Base-by-base conservation (phyloP, 1,140 invertebrate species). In the Euura lappo region DNA sequence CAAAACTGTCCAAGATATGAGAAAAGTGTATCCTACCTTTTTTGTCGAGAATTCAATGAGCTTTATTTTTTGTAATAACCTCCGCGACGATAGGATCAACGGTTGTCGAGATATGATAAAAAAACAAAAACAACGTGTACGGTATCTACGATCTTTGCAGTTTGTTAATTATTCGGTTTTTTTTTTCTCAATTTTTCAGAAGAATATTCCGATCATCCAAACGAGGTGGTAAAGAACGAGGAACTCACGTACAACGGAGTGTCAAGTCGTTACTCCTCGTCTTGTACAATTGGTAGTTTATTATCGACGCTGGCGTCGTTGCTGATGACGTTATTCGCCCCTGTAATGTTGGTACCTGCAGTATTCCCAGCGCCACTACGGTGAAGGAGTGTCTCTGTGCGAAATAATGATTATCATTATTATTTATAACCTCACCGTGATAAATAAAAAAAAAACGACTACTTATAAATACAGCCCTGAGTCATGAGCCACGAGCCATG, bases 181-280 rank as follows among this genome's bases (percentile, higher is more conserved):
- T 51, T 60, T 77, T 75, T 77, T 79, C 72, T 81, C 77, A 78
- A 46, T 80, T 81, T 88, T 87, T n/a, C 88, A 93, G 93, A 94
- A 89, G 93, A 94, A 80, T 94, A 94, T 85, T 94, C 95, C 81
- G 95, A 96, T 83, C 91, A 94, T 88, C 94, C 93, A 69, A 97
- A 97, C 86, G 96, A 97, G 87, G 95, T 96, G 78, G 94, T 96
- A 77, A 97, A 97, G 88, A 97, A 96, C 86, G 95, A 97, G 87
- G 95, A 97, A 88, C 86, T 97, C 76, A 96, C 94, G 44, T 95
- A 94, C 79, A 92, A 89, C 79, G 85, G 83, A 42, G 85, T 80
- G 42, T 60, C 51, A 11, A 8, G 51, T 11, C 51, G 13, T 6
- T 60, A 60, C 13, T 6, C 51, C 3, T 8, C 13, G 13, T 60